Evolutionary conservation across 2,113 vertebrate genomes (phyloP).

Genomic region (Montifringilla adamsi): DNA sequence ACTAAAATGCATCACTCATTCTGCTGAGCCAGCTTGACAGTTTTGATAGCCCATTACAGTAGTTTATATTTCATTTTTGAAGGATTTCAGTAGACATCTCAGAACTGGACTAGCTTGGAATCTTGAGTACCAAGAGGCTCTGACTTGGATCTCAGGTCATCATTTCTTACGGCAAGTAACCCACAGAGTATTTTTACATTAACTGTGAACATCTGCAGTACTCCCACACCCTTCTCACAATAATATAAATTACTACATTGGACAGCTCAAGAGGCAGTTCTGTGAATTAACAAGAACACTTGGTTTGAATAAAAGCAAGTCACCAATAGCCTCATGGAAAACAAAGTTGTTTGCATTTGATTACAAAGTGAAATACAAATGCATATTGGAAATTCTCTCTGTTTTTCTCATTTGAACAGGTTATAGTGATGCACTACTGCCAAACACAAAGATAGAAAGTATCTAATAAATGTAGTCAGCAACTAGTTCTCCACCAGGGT

Average conservation of each 20-base stretch:
- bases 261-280: not conserved
- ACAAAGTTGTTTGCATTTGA: not conserved
- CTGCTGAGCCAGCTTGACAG: slow-evolving; percentile 63
- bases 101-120: slow-evolving; percentile 55
- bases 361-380: slow-evolving; percentile 3
- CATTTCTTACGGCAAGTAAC: slow-evolving; percentile 58
- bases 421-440: not conserved
- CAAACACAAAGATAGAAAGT: not conserved
- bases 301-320: slow-evolving; percentile 48
- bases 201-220: not conserved
- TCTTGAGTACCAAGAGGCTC: slow-evolving; percentile 2
- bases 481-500: not conserved
- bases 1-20: slow-evolving; percentile 57
- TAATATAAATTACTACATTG: not conserved
- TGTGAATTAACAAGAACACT: not conserved
- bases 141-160: slow-evolving; percentile 64
- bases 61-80: slow-evolving; percentile 65
- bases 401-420: slow-evolving; percentile 39
- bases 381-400: not conserved
- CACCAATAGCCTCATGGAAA: not conserved
- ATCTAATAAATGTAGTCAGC: not conserved
- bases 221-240: not conserved
- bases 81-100: slow-evolving; percentile 69
- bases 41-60: slow-evolving; percentile 71
- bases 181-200: not conserved